Evolutionary conservation across 2,113 vertebrate genomes (phyloP), one percentile per base, ranked within the genome.

Genomic region (Heterochromis multidens): DNA sequence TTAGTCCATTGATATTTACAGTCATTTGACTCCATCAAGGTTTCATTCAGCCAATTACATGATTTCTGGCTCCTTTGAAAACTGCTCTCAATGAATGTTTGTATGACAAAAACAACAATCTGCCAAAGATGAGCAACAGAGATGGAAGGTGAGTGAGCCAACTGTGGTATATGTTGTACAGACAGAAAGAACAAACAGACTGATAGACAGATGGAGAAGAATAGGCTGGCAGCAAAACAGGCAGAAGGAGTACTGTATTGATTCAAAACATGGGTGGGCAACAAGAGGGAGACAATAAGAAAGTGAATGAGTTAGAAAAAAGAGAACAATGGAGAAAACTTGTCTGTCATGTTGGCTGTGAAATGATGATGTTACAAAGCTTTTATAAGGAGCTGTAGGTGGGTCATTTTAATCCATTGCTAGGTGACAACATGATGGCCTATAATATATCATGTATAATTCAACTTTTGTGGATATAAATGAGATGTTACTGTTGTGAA

Each of bases 171-270:
- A 72, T 76, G 78, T 57, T 84, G 54, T 82, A 59, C 54, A 60
- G 83, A 74, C 60, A 80, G 65, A 61, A 60, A 79, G 82, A 87
- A 77, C 72, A 81, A 91, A 87, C 91, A 91, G 85, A 82, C 89
- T 88, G 79, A 65, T 33, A 79, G 89, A 80, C 91, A 92, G 87
- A 92, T 89, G 91, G 91, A 84, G 87, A 76, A 58, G 58, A 79
- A 86, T 29, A 8, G 35, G 79, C 85, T 89, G 83, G 81, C 83
- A 82, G 67, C 17, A n/a, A 57, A 84, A 85, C 14, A 77, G 81
- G 79, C 83, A 78, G 56, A 82, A 74, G 81, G 74, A 88, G 74
- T 61, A 60, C 76, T 67, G 62, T 67, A 80, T 82, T 89, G 91
- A 91, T 67, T 89, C 40, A 80, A 81, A 83, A 76, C 80, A 80